Conservation (phyloP, 2,797 vertebrate genomes). For the Hylomyscus alleni region DNA sequence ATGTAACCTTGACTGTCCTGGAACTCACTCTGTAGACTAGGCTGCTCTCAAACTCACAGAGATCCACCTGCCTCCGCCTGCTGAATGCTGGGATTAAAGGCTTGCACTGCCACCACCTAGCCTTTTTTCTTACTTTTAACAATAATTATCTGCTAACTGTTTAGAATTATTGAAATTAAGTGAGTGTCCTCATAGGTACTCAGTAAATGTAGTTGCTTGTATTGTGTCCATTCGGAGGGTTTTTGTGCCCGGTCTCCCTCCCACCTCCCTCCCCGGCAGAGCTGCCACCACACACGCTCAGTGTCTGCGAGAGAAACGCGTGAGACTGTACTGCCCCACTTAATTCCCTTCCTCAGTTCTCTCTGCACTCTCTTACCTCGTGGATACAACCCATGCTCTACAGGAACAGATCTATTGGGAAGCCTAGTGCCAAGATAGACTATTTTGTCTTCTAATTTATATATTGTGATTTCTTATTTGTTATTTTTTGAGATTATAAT, state of each 20-base stretch:
- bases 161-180: not conserved
- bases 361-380: not conserved
- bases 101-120: not conserved
- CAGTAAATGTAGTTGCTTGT: not conserved
- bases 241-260: not conserved
- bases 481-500: not conserved
- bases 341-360: not conserved
- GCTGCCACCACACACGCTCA: too few species aligned
- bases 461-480: not conserved
- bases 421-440: accelerated
- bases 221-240: not conserved
- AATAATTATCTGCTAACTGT: not conserved
- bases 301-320: not conserved
- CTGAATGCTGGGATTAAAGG: not conserved
- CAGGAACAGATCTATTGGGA: not conserved
- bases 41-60: not conserved
- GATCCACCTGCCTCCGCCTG: not conserved
- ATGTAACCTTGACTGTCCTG: not conserved
- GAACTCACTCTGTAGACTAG: not conserved
- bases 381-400: not conserved
- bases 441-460: not conserved
- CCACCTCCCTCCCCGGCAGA: not conserved
- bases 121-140: not conserved
- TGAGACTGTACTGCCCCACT: not conserved
- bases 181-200: not conserved